Evolutionary conservation across 2,888 invertebrate species (phyloP).

Genomic region (Protodeltote pygarga): DNA sequence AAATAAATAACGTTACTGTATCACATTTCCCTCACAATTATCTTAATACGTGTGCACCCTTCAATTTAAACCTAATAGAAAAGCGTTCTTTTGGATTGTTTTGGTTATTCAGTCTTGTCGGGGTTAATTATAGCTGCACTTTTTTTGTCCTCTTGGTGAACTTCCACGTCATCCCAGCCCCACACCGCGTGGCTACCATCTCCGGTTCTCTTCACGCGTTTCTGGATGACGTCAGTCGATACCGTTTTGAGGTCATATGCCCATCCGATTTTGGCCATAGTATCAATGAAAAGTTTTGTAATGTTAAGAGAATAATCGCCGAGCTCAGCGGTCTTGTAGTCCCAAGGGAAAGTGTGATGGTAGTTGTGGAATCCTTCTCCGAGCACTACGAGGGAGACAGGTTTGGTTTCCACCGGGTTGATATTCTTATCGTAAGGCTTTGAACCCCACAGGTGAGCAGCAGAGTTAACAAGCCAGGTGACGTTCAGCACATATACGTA

Average conservation of each 20-base stretch:
- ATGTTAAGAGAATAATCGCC: constrained; percentile 90
- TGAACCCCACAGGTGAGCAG: constrained; percentile 92
- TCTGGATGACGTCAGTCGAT: constrained; percentile 89
- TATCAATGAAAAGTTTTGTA: constrained; percentile 92
- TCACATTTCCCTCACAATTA: constrained; percentile 40
- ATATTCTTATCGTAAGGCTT: constrained; percentile 92
- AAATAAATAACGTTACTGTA: constrained; percentile 43
- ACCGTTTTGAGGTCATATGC: constrained; percentile 95
- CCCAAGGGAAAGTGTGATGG: constrained; percentile 95
- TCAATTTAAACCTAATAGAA: constrained; percentile 24
- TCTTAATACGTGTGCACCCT: constrained; percentile 30
- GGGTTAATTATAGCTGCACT: constrained; percentile 57
- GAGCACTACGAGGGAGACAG: constrained; percentile 89
- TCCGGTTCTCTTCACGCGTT: constrained; percentile 91
- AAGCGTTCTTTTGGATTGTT: constrained; percentile 11
- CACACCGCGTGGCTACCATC: constrained; percentile 91
- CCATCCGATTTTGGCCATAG: constrained; percentile 93
- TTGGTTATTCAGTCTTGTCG: constrained; percentile 59
- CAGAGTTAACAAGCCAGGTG: constrained; percentile 96
- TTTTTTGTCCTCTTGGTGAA: constrained; percentile 54
- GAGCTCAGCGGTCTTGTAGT: constrained; percentile 93
- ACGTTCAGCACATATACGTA: constrained; percentile 93
- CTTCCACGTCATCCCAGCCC: constrained; percentile 88
- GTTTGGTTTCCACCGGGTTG: constrained; percentile 90
- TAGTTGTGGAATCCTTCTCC: constrained; percentile 96